Evolutionary conservation across 2,888 invertebrate genomes (phyloP).

Genomic region (Drosophila borealis): DNA sequence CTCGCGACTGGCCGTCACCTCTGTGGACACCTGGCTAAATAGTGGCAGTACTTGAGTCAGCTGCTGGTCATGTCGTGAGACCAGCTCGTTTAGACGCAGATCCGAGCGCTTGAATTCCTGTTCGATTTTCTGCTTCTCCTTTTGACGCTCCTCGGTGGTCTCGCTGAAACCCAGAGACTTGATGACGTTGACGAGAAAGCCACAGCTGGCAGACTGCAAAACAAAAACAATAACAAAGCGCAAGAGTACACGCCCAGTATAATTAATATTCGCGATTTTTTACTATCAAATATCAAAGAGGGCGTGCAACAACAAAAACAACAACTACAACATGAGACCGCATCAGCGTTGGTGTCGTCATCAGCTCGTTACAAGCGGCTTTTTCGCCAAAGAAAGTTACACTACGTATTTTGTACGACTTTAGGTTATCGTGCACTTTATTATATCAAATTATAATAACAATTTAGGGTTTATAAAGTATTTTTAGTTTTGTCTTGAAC

Average conservation of each 20-base stretch:
- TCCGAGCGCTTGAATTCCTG: constrained; percentile 97
- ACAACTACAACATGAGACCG: constrained; percentile 22
- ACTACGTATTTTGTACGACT: too few species aligned
- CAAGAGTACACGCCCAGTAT: constrained; percentile 13
- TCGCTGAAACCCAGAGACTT: constrained; percentile 97
- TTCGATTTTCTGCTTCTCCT: constrained; percentile 96
- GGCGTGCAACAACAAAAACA: constrained; percentile 59
- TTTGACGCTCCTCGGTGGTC: constrained; percentile 95
- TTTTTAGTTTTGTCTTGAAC: constrained; percentile 9
- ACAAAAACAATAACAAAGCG: not conserved
- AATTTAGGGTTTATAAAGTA: constrained; percentile 1
- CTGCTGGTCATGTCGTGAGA: constrained; percentile 94
- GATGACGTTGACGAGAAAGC: constrained; percentile 96
- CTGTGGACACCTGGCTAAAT: constrained; percentile 91
- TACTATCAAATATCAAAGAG: constrained; percentile 50
- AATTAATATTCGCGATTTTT: constrained; percentile 9
- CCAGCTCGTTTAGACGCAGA: constrained; percentile 93
- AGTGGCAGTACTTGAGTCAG: constrained; percentile 89
- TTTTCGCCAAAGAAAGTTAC: not conserved
- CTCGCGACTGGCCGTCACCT: constrained; percentile 91
- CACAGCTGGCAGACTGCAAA: constrained; percentile 89
- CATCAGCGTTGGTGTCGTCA: constrained; percentile 62
- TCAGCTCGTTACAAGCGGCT: constrained; percentile 23
- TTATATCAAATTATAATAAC: not conserved
- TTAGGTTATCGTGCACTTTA: not conserved